Evolutionary conservation across 2,797 vertebrate genomes (phyloP).

Genomic region (Poeciliopsis paucimaculata): DNA sequence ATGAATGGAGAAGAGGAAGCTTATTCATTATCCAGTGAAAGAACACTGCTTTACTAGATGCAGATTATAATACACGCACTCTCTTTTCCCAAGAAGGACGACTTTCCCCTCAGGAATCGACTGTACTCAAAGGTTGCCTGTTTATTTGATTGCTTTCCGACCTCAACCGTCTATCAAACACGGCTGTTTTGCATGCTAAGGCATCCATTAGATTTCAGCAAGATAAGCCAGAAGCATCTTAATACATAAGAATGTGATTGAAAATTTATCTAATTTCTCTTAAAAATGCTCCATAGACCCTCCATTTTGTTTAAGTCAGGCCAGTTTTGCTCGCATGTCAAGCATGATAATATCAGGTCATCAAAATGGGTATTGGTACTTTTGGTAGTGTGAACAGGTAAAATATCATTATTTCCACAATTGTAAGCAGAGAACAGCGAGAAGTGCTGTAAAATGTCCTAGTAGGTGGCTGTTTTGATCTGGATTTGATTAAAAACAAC

Average conservation of each 20-base stretch:
- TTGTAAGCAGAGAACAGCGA: not conserved
- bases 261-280: not conserved
- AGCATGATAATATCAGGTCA: not conserved
- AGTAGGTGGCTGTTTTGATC: not conserved
- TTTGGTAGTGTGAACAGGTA: not conserved
- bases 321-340: not conserved
- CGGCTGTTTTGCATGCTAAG: constrained; percentile 23
- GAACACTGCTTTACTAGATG: constrained; percentile 47
- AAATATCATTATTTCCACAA: not conserved
- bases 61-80: constrained; percentile 48
- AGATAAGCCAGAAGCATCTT: not conserved
- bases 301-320: not conserved
- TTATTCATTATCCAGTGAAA: constrained; percentile 30
- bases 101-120: constrained; percentile 51
- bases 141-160: constrained; percentile 29
- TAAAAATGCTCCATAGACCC: not conserved
- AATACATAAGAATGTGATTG: not conserved
- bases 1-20: constrained; percentile 35
- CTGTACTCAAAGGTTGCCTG: constrained; percentile 58
- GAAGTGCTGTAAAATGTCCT: not conserved
- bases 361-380: not conserved
- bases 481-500: not conserved
- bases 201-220: not conserved
- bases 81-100: constrained; percentile 36
- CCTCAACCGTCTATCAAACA: constrained; percentile 13